phyloP scores from a whole-genome alignment of 2,113 vertebrate genomes.

The Centropus bengalensis region DNA sequence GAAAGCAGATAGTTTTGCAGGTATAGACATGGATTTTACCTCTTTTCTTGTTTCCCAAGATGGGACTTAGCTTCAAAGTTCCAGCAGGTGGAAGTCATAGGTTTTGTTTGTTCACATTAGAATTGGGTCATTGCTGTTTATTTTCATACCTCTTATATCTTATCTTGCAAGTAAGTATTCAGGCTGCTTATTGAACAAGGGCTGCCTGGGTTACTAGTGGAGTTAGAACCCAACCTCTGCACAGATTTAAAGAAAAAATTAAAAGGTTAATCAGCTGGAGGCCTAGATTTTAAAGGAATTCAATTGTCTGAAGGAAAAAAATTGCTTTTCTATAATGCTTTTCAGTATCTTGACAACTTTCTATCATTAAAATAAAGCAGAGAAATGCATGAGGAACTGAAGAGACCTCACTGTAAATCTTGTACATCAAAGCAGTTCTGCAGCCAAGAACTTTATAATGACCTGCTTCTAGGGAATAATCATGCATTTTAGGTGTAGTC shows the following conservation, averaged over 20 bases:
- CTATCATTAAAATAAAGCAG: not conserved
- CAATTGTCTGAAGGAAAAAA: not conserved
- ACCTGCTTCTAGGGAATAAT: not conserved
- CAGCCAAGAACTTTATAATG: not conserved
- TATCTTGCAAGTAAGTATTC: not conserved
- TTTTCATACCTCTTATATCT: not conserved
- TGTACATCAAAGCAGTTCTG: not conserved
- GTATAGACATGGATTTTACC: not conserved
- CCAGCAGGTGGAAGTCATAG: not conserved
- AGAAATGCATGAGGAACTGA: not conserved
- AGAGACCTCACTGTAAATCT: not conserved
- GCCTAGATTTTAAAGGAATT: not conserved
- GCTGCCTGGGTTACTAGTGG: not conserved
- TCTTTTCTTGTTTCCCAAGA: not conserved
- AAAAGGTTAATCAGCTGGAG: not conserved
- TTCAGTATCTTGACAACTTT: not conserved
- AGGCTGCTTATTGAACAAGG: not conserved
- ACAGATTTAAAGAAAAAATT: not conserved
- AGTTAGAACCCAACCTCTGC: not conserved
- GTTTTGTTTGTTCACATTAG: not conserved
- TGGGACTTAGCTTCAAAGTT: not conserved
- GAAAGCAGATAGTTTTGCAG: not conserved
- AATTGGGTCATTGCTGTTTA: not conserved
- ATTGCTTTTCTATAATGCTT: not conserved
- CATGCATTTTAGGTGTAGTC: not conserved